phyloP scores from a whole-genome alignment of 2,113 vertebrate species.

The Pseudopodoces humilis region DNA sequence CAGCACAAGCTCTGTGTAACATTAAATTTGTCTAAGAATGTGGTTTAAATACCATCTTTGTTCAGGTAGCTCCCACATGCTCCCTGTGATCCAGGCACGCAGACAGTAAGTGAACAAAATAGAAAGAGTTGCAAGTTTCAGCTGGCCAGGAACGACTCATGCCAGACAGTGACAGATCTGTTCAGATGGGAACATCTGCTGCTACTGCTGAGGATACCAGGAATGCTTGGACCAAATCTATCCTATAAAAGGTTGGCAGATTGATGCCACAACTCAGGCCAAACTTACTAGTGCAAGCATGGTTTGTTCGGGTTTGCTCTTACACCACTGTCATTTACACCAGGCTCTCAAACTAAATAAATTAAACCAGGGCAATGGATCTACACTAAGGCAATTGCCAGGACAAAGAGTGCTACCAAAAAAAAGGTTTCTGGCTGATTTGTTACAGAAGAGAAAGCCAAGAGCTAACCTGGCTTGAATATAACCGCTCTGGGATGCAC shows the following conservation, averaged over 20 bases:
- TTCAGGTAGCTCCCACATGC: background rate
- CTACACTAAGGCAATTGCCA: background rate
- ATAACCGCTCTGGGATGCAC: background rate
- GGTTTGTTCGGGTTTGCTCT: background rate
- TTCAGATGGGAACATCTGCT: background rate
- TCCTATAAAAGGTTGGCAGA: background rate
- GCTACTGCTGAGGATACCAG: constrained; percentile 48
- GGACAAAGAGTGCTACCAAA: background rate
- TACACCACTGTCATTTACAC: background rate
- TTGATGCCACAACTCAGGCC: background rate
- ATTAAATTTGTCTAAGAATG: background rate
- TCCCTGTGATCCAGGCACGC: background rate
- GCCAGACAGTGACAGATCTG: constrained; percentile 29
- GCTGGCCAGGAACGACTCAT: background rate
- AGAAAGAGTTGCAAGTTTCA: constrained; percentile 19
- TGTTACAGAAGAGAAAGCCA: background rate
- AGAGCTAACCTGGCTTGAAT: background rate
- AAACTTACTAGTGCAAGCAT: background rate
- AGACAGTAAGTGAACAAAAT: background rate
- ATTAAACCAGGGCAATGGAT: background rate
- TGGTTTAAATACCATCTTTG: background rate
- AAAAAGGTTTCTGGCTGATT: background rate
- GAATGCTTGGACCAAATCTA: constrained; percentile 23
- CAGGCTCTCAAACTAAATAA: background rate
- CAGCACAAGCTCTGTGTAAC: background rate